phyloP scores from a whole-genome alignment of 2,113 vertebrate species.

The Lucifuga dentata region DNA sequence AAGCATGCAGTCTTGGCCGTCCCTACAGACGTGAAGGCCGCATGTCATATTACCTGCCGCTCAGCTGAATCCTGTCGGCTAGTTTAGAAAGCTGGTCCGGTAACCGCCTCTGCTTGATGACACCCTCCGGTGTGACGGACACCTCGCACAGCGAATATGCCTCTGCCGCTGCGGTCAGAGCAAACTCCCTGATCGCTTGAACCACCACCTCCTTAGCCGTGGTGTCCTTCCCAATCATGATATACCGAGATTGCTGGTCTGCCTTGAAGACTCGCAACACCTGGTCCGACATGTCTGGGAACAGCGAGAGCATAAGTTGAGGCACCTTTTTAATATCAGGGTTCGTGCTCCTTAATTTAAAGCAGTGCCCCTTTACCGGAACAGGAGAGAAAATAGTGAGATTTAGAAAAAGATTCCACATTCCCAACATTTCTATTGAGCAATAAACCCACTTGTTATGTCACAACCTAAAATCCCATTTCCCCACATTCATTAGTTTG shows the following conservation, averaged over 20 bases:
- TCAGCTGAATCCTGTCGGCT: conserved; percentile 96
- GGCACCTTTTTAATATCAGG: no score
- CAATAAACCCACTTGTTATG: conserved; percentile 4
- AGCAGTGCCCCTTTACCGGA: no score
- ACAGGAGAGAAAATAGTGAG: no score
- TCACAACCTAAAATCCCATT: conserved; percentile 2
- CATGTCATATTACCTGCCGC: conserved; percentile 86
- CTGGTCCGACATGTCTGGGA: conserved; percentile 94
- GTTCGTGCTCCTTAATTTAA: neutral
- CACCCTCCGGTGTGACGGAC: conserved; percentile 96
- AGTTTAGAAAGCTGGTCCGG: conserved; percentile 98
- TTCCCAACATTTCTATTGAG: neutral
- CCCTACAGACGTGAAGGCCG: no score
- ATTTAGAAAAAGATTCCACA: neutral
- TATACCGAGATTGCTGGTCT: conserved; percentile 98
- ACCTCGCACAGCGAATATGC: conserved; percentile 96
- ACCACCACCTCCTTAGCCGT: conserved; percentile 97
- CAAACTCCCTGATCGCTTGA: conserved; percentile 96
- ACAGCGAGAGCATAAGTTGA: neutral
- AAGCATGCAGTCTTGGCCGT: no score
- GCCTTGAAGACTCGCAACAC: conserved; percentile 97
- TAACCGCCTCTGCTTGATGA: conserved; percentile 95
- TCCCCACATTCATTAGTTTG: conserved; percentile 16
- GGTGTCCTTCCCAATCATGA: conserved; percentile 99
- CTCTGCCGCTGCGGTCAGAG: conserved; percentile 90